These are phyloP conservation scores for Tenebrosternarchus preto DNA, from an alignment of 2,113 vertebrate species.

Conservation along the genomic window DNA sequence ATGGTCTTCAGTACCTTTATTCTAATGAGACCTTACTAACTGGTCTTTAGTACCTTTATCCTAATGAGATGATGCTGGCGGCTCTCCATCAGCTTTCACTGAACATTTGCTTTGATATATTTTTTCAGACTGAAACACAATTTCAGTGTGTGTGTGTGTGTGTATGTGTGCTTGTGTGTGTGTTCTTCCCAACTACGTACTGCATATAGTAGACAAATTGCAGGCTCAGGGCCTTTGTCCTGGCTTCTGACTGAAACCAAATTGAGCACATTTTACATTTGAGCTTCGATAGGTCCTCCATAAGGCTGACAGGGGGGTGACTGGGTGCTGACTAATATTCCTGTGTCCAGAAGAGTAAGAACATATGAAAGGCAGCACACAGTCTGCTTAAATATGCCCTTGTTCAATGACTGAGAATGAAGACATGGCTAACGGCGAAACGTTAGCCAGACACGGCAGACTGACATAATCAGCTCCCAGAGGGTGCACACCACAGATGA, in stretches of 20 bases:
- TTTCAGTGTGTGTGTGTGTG: too few relatives aligned
- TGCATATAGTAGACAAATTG: conserved; percentile 11
- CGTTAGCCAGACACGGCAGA: neutral
- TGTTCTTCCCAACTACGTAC: neutral
- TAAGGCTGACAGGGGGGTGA: conserved; percentile 45
- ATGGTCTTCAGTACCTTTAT: too few relatives aligned
- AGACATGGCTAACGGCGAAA: conserved; percentile 27
- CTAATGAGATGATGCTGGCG: too few relatives aligned
- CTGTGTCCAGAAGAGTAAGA: conserved; percentile 32
- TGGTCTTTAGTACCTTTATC: too few relatives aligned
- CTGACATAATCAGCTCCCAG: neutral
- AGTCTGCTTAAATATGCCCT: conserved; percentile 50
- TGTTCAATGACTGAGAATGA: conserved; percentile 47
- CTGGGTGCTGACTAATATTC: conserved; percentile 44
- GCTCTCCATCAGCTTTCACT: too few relatives aligned
- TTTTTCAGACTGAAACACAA: too few relatives aligned
- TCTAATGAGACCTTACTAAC: too few relatives aligned
- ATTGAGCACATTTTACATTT: neutral
- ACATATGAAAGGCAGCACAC: conserved; percentile 46
- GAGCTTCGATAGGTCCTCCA: conserved; percentile 21
- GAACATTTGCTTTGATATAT: too few relatives aligned
- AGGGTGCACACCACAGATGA: neutral
- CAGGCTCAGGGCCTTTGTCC: conserved; percentile 2
- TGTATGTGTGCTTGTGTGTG: neutral
- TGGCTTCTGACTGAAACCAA: neutral